Base-by-base conservation (phyloP, 2,888 invertebrate species). In the Euproctis similis region DNA sequence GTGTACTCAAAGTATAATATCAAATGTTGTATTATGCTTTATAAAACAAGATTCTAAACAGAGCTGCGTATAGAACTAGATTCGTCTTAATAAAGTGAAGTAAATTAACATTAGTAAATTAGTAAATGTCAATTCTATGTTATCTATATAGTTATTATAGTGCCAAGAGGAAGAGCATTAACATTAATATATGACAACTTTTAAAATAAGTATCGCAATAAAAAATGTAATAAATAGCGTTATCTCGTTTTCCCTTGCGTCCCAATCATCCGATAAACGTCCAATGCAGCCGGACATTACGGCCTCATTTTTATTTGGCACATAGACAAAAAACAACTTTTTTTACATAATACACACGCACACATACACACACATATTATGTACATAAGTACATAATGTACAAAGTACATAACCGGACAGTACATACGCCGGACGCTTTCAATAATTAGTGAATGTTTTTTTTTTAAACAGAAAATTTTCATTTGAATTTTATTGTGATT, bases 221-320 rank as follows among this genome's bases (percentile, higher is more conserved):
- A 10, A 30, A 24, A 12, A 17, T 12, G 26, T 18, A 31, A 47
- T n/a, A 30, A 20, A 12, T 30, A 34, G 18, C 14, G 39, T 70
- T 76, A 61, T 55, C 45, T 30, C 42, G 24, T 42, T 63, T 59
- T 47, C 22, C 41, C 36, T 32, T 32, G 33, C 32, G 44, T 44
- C 38, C 48, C 49, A 45, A 50, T n/a, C n/a, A n/a, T n/a, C n/a
- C 76, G 77, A 80, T 81, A 78, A 80, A 73, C 75, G 76, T 57
- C 59, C 65, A 64, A 59, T 65, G 61, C 73, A 59, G 64, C 71
- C 71, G 82, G 77, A 80, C 78, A 82, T 82, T 78, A 81, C 75
- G 75, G 59, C 69, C 81, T 81, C 82, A 81, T 82, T 82, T 82
- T 82, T 82, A 81, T 81, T 82, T 78, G 77, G 77, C 76, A 82